These are phyloP conservation scores for Eleginops maclovinus DNA, from an alignment of 2,113 vertebrate species.

Conservation along the genomic window DNA sequence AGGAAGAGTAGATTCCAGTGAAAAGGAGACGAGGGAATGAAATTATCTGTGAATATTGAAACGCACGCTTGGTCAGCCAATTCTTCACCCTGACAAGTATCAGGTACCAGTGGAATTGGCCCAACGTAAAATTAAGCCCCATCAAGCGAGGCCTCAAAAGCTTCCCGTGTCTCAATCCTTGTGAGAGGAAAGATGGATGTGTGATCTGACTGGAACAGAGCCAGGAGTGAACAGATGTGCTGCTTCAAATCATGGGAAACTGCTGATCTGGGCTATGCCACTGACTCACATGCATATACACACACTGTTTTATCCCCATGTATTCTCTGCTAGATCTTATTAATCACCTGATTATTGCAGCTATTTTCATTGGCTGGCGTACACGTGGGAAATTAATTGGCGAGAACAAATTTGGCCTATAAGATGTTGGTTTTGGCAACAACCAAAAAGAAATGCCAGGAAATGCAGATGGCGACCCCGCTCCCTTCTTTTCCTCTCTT, in stretches of 20 bases:
- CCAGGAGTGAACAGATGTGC: constrained; percentile 69
- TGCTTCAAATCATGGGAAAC: constrained; percentile 56
- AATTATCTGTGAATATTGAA: constrained; percentile 72
- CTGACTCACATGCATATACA: constrained; percentile 28
- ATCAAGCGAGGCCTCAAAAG: constrained; percentile 53
- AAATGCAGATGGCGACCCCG: constrained; percentile 73
- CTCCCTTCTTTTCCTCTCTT: constrained; percentile 36
- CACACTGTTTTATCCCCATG: constrained; percentile 7
- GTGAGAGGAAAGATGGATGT: constrained; percentile 51
- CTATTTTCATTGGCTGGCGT: constrained; percentile 57
- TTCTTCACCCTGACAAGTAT: constrained; percentile 67
- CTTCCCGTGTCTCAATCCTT: constrained; percentile 45
- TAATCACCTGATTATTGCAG: constrained; percentile 71
- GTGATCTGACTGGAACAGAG: constrained; percentile 43
- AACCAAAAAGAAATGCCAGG: constrained; percentile 58
- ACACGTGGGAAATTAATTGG: constrained; percentile 59
- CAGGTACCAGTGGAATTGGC: constrained; percentile 69
- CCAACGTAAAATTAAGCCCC: constrained; percentile 67
- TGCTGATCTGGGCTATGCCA: constrained; percentile 47
- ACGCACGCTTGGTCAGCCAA: constrained; percentile 69
- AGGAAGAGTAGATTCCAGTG: constrained; percentile 58
- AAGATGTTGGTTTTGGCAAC: constrained; percentile 71
- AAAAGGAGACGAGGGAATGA: constrained; percentile 66
- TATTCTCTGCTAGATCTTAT: constrained; percentile 56
- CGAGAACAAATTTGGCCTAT: constrained; percentile 59